Base-by-base conservation (phyloP, 2,888 invertebrate genomes). In the Tinea trinotella region DNA sequence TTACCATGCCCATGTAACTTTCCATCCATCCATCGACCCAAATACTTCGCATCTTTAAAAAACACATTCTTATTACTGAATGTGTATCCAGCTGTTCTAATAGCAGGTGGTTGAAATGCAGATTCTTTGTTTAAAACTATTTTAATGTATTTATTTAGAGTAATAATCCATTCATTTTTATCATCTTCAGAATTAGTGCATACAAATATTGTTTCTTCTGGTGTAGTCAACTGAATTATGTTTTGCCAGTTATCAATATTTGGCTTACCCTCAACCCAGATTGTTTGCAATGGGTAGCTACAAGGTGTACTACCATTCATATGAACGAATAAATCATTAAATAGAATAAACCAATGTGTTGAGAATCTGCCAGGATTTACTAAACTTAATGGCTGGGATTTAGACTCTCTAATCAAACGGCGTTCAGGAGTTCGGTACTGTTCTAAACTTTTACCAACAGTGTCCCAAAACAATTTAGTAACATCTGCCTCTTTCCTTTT, bases 1-100 rank as follows among this genome's bases (percentile, higher is more conserved):
- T 92, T 92, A 3, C 96, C 96, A 67, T 88, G 87, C 0, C 96
- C 97, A 70, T 96, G 94, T 65, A 95, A 87, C 67, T 94, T 92
- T 0, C 94, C 95, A 66, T 91, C 91, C 57, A 90, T 73, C 96
- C 96, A 97, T 56, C 91, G 87, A 0, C 94, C 97, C 54, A 86
- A 89, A 62, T 95, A 96, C 59, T 89, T 91, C 0, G 94, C 93
- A 61, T 92, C 93, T 69, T 93, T 92, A 65, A 90, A 94, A 63
- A 89, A 88, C 0, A 88, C 71, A 68, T 89, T 90, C 69, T 93
- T 94, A 54, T 71, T 83, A 7, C 89, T 88, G 69, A 93, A 96
- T 1, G 89, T 88, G 64, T 93, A 92, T 13, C 87, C 88, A 0
- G 94, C 93, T 34, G 90, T 90, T 53, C 96, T 88, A 3, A 90